phyloP scores from a whole-genome alignment of 37 sponge, comb jelly and placozoan genomes.

The Corticium candelabrum region DNA sequence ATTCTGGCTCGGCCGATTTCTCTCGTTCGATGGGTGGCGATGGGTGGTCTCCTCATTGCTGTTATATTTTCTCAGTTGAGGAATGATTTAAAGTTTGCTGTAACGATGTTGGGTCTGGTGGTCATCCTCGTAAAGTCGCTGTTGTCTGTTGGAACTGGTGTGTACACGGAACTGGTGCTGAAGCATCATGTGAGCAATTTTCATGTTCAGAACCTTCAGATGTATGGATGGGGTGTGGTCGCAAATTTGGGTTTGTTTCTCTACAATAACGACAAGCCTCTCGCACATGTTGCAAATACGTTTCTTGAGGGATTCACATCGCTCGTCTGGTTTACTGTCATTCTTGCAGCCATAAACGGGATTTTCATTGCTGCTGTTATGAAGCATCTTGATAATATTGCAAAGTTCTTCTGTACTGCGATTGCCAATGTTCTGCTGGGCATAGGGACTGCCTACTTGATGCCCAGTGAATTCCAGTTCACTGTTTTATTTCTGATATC shows the following conservation, averaged over 20 bases:
- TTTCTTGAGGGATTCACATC: not conserved
- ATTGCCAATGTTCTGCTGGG: not conserved
- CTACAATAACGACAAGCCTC: not conserved
- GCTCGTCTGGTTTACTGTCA: not conserved
- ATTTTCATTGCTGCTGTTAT: not conserved
- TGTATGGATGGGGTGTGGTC: not conserved
- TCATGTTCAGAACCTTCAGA: not conserved
- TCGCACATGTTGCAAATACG: not conserved
- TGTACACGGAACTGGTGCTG: not conserved
- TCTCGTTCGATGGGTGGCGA: not conserved
- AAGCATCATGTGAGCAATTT: constrained; percentile 1
- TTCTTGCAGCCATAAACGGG: not conserved
- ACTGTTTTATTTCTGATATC: not conserved
- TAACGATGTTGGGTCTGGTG: not conserved
- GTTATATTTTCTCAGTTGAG: not conserved
- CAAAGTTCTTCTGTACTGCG: not conserved
- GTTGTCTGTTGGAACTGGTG: not conserved
- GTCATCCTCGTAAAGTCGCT: not conserved
- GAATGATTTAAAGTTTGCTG: not conserved
- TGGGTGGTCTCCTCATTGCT: not conserved
- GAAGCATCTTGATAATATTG: not conserved
- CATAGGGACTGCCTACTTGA: not conserved
- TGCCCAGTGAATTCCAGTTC: not conserved
- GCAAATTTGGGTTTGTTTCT: not conserved
- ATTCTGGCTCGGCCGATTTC: not conserved